Evolutionary conservation across 2,888 invertebrate species (phyloP), one percentile per base, ranked within the genome.

Genomic region (Stratiomys singularior): DNA sequence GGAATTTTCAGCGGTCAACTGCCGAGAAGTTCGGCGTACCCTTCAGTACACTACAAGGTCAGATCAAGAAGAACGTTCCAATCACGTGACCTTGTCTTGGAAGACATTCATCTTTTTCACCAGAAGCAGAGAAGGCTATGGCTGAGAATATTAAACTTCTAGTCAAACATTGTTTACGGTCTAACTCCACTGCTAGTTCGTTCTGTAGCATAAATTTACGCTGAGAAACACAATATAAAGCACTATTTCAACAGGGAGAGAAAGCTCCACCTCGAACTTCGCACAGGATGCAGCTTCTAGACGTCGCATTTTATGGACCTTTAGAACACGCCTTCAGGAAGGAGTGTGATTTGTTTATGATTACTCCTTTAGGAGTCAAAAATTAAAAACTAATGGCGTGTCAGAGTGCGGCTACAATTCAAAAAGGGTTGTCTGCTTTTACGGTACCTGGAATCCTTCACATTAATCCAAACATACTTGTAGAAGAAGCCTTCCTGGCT

Each of bases 321-420:
- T 79, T 84, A 5, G 83, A 83, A 79, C 80, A 67, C 58, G 82
- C 82, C 15, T 84, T 82, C 77, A 82, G 81, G 78, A 82, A 81
- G 58, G 82, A 84, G 77, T 84, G 83, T 79, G 79, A 83, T 77
- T 80, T 82, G 76, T 82, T 82, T 76, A 71, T 84, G 63, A 84
- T 84, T 81, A 80, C 58, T 13, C 80, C n/a, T n/a, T n/a, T n/a
- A 81, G 9, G 23, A 25, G 7, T 5, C 23, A 60, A 60, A 60
- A 60, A 25, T 64, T 76, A 30, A 44, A 28, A 4, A 30, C 64
- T 4, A 30, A 37, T 44, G 76, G 64, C 7, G 64, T 76, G 18
- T 27, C 37, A 64, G 25, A 76, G 64, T 44, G 15, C 25, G 1
- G 60, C 60, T 25, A 25, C 1, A 25, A 60, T 60, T 15, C 11